Percentiles rank a stretch among this genome's conserved stretches.
phyloP scores from a whole-genome alignment of 2,113 vertebrate species.

The Mesocricetus auratus region DNA sequence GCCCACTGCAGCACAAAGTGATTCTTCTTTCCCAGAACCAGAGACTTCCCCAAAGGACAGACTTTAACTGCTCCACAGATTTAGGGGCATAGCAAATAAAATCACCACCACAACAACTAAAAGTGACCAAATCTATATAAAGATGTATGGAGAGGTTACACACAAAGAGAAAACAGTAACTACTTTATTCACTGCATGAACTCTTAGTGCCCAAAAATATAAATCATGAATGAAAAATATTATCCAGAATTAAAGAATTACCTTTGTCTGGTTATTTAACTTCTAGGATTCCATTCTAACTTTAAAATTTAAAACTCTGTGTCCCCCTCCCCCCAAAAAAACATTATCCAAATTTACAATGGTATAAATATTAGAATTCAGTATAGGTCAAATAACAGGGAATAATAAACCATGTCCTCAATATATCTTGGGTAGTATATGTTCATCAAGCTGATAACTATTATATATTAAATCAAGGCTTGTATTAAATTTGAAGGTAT shows the following conservation, averaged over 20 bases:
- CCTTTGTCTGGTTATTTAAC: slow-evolving; percentile 35
- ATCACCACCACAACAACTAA: background rate
- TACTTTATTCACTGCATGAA: slow-evolving; percentile 30
- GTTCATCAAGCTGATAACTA: slow-evolving; percentile 40
- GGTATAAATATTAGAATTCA: slow-evolving; percentile 48
- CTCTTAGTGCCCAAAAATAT: background rate
- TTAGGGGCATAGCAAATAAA: slow-evolving; percentile 28
- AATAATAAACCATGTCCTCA: background rate
- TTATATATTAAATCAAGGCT: slow-evolving; percentile 38
- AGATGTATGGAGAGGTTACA: background rate
- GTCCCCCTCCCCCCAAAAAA: slow-evolving; percentile 36
- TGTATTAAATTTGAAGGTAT: slow-evolving; percentile 34
- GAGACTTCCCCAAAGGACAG: background rate
- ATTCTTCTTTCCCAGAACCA: background rate
- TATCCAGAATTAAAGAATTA: slow-evolving; percentile 26
- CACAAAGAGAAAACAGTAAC: background rate
- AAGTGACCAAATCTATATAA: background rate
- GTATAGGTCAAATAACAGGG: background rate
- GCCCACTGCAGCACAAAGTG: background rate
- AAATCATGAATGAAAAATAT: slow-evolving; percentile 41
- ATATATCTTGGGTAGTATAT: background rate
- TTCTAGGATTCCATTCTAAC: slow-evolving; percentile 37
- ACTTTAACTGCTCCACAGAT: background rate
- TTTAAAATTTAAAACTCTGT: slow-evolving; percentile 9
- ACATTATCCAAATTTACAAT: background rate